Base-by-base conservation (phyloP, 1,140 invertebrate genomes). In the Polypedilum pembai region DNA sequence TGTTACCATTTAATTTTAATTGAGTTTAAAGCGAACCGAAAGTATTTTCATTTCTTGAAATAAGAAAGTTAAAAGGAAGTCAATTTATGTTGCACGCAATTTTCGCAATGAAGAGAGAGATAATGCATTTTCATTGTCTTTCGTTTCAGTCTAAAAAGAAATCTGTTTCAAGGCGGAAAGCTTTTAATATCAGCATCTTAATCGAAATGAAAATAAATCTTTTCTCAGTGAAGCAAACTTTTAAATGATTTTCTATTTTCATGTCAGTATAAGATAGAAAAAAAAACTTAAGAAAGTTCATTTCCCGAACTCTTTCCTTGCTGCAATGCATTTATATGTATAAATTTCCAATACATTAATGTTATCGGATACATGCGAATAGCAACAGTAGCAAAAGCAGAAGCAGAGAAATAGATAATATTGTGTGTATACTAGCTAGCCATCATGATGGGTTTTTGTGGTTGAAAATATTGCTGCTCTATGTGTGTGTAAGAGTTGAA, bases 141-240 rank as follows among this genome's bases (percentile, higher is more conserved):
- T 56, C 45, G 12, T 56, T 56, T 3, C 15, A 5, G 24, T 56
- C n/a, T 56, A 56, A 56, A 56, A 56, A 56, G n/a, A 15, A 56
- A 15, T 10, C 45, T 1, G 7, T n/a, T 33, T 33, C 5, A n/a
- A 56, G 15, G n/a, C 45, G 45, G 45, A 56, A 56, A 56, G 45
- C 45, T 56, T 56, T 56, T 56, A 56, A 56, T 56, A 56, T 56
- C 45, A 56, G n/a, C 45, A 56, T 56, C 45, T n/a, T n/a, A 56
- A 56, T 56, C 45, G 45, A 56, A 56, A 56, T 56, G 45, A 56
- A 56, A 56, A 56, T 56, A 56, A 56, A 56, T 56, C 45, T 56
- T 56, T 56, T 56, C 4, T 33, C 24, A 3, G 24, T n/a, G 45
- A 56, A 56, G 45, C 12, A 56, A 56, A 56, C 12, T n/a, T 56